Evolutionary conservation across 2,113 vertebrate genomes (phyloP), one percentile per base, ranked within the genome.

Genomic region (Cyanoderma ruficeps): DNA sequence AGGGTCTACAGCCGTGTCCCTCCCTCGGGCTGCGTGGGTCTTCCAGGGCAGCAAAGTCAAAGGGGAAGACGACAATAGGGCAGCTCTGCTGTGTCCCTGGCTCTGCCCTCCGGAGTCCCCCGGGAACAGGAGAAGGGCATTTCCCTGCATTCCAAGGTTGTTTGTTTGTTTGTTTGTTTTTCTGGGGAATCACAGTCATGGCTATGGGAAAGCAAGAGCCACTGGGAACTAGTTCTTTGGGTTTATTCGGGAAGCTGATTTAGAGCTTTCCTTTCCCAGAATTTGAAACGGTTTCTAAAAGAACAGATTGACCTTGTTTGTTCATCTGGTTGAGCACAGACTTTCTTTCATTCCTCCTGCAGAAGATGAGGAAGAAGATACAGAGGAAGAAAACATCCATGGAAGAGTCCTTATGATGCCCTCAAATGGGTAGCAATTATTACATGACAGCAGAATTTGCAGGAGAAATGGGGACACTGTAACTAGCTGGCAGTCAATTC

Each of bases 21-120:
- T 59, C 1, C 0, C 25, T 83, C 55, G 7, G 1, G 1, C 35
- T 5, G 2, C 5, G 0, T 2, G 10, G 11, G 25, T 30, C 31
- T 74, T 53, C 47, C 23, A 33, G 31, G 50, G 18, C 0, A 3
- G 33, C 22, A 55, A 76, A 50, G 37, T 9, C 7, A 4, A 61
- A 83, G n/a, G 20, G 22, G 18, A 91, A 63, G 55, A 56, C 0
- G 15, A n/a, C 39, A 46, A 24, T 6, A 46, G 14, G 35, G 41
- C 1, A 19, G 12, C 11, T 72, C 47, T 89, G 42, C 50, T 5
- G 0, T 16, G 24, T 76, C 24, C 13, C 23, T 4, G 0, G 11
- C 63, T 64, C 44, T 68, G 30, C 39, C 15, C 33, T 84, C 35
- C 0, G 1, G 22, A 68, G 35, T 44, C 8, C 23, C 31, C 19